Conservation (phyloP, 2,888 invertebrate genomes). For the Melolontha melolontha region DNA sequence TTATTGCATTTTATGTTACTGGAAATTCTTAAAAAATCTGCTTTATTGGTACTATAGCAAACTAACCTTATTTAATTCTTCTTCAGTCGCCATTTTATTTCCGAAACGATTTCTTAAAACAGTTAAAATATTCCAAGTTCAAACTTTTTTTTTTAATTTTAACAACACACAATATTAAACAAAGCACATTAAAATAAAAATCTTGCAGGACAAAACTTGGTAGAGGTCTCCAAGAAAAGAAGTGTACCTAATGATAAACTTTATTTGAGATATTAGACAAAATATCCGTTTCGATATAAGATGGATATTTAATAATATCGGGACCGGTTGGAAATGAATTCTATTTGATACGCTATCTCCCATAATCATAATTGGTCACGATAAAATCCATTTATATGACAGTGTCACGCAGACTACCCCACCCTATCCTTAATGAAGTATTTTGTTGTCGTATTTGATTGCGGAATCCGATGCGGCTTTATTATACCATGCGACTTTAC, state of each 20-base stretch:
- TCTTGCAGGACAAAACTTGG: not conserved
- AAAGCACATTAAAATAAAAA: slow-evolving; percentile 4
- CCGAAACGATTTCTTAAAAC: not conserved
- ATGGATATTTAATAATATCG: slow-evolving; percentile 40
- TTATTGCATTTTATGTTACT: too few species aligned
- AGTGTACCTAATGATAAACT: slow-evolving; percentile 2
- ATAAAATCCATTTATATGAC: slow-evolving; percentile 44
- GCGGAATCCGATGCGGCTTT: slow-evolving; percentile 41
- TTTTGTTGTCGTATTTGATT: slow-evolving; percentile 32
- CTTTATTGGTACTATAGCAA: not conserved
- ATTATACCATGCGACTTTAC: slow-evolving; percentile 15
- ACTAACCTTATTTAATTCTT: slow-evolving; percentile 59
- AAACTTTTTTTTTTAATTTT: too few species aligned
- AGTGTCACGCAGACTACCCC: slow-evolving; percentile 38
- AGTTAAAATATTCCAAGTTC: not conserved
- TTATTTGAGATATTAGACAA: slow-evolving; percentile 15
- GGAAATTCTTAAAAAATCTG: too few species aligned
- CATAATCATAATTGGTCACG: slow-evolving; percentile 45
- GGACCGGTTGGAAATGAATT: slow-evolving; percentile 34
- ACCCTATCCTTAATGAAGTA: slow-evolving; percentile 30
- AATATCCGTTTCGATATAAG: slow-evolving; percentile 27
- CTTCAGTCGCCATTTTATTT: slow-evolving; percentile 57
- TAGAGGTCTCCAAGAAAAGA: slow-evolving; percentile 15
- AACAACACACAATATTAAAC: not conserved
- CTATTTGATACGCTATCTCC: slow-evolving; percentile 28